Evolutionary conservation across 30 jellyfish, hydroid and myxozoan genomes (phyloP), one percentile per base, ranked within the genome.

Genomic region (Aurelia coerulea): DNA sequence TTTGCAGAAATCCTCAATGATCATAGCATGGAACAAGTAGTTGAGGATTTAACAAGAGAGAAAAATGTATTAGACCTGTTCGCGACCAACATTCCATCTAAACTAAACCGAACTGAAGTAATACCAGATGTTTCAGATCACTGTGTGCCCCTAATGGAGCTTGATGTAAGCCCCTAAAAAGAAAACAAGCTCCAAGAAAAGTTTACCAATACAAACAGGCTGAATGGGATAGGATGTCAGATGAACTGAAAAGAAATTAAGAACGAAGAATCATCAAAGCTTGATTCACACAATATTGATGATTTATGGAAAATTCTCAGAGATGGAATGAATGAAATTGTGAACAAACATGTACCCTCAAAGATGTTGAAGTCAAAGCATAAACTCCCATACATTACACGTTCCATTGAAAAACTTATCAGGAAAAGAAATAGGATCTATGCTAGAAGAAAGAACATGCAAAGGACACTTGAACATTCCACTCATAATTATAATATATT

Each of bases 141-240:
- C 29, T 23, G 29, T 23, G 29, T 23, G 29, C 29, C 29, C 29
- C 29, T 23, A 23, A 23, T 23, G 29, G 29, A 23, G 29, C 65
- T 53, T 58, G 81, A 70, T 70, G 51, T 70, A 18, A 70, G 81
- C 81, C 81, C 81, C 19, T 18, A 49, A 70, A 49, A 70, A 39
- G 81, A 70, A 70, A 70, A 49, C 81, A 70, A 70, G 51, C 42
- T 5, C 81, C 81, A 70, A 70, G 81, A 16, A 70, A 70, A 49
- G 51, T 31, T 18, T 16, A 70, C 63, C 63, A 18, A 70, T 70
- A 70, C 68, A 58, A 58, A 58, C 6, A 58, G 9, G 68, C 68
- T 58, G 68, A 4, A 58, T 58, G 68, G 68, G 68, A 58, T 58
- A 58, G 18, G 11, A 58, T 58, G 68, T 58, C 68, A 58, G 68